A percentile compares a stretch with the other conserved stretches of the same genome.
Conservation (phyloP, 2,113 vertebrate species). For the Podilymbus podiceps region DNA sequence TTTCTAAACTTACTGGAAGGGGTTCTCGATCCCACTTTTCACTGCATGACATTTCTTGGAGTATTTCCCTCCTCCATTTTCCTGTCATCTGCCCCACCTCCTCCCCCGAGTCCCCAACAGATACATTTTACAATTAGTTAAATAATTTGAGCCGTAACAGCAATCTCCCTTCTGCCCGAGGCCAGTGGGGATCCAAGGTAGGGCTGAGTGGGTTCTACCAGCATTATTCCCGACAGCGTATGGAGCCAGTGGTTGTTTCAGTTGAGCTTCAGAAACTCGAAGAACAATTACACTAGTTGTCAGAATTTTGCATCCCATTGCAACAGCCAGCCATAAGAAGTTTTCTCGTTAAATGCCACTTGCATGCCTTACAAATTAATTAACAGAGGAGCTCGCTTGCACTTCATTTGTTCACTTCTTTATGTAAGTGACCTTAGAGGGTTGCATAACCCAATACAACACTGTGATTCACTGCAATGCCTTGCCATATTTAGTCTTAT, state of each 20-base stretch:
- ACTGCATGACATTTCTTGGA: neutral
- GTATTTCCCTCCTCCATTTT: neutral
- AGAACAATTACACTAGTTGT: neutral
- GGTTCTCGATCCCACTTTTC: neutral
- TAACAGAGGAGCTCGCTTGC: conserved; percentile 13
- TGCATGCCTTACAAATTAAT: neutral
- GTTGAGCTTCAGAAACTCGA: neutral
- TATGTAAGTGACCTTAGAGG: conserved; percentile 67
- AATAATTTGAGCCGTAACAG: neutral
- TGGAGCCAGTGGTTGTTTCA: neutral
- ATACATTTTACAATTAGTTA: neutral
- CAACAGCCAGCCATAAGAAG: neutral
- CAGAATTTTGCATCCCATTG: neutral
- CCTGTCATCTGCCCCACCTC: neutral
- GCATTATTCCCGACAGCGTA: rapidly evolving
- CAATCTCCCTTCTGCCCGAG: neutral
- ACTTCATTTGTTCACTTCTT: conserved; percentile 39
- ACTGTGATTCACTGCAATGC: conserved; percentile 58
- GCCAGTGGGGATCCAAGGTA: neutral
- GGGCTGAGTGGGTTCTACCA: neutral
- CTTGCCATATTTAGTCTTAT: conserved; percentile 65
- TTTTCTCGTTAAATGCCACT: conserved; percentile 1
- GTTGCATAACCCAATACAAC: conserved; percentile 46
- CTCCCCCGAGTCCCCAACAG: too few species aligned
- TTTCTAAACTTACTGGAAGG: neutral